Evolutionary conservation across 2,113 vertebrate species (phyloP).

Genomic region (Erythrocercus mccallii): DNA sequence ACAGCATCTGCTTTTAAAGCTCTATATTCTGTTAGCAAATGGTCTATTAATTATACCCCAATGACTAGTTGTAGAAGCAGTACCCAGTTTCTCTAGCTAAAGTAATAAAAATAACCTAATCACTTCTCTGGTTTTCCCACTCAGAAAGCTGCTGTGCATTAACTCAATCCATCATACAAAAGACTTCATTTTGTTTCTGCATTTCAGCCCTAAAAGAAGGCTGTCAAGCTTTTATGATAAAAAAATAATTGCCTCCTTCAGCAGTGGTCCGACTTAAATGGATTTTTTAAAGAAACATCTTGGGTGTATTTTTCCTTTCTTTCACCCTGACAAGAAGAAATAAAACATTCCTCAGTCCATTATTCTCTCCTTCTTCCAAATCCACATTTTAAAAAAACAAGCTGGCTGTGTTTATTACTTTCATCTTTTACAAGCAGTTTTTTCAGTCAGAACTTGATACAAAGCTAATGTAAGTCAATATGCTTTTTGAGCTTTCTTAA

Average conservation of each 20-base stretch:
- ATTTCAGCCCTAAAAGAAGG: conserved; percentile 33
- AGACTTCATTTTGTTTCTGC: conserved; percentile 30
- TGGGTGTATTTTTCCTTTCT: conserved; percentile 30
- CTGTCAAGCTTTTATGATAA: conserved; percentile 51
- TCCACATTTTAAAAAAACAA: neutral
- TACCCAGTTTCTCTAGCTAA: neutral
- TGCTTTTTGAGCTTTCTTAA: neutral
- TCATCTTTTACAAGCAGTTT: neutral
- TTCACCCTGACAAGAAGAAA: conserved; percentile 27
- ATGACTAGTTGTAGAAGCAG: conserved; percentile 8
- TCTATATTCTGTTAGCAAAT: conserved; percentile 3
- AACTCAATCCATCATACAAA: conserved; percentile 22
- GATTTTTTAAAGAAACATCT: conserved; percentile 28
- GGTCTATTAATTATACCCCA: neutral
- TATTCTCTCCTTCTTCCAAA: neutral
- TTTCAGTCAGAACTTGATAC: neutral
- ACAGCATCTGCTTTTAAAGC: neutral
- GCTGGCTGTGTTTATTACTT: neutral
- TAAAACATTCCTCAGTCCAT: neutral
- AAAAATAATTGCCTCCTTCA: conserved; percentile 39
- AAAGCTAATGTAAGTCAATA: neutral
- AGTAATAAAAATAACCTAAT: conserved; percentile 47
- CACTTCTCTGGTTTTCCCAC: neutral
- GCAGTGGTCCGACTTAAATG: conserved; percentile 25
- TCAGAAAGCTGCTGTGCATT: conserved; percentile 38